Base-by-base conservation (phyloP, 1,140 invertebrate genomes). In the Drepana arcuata region DNA sequence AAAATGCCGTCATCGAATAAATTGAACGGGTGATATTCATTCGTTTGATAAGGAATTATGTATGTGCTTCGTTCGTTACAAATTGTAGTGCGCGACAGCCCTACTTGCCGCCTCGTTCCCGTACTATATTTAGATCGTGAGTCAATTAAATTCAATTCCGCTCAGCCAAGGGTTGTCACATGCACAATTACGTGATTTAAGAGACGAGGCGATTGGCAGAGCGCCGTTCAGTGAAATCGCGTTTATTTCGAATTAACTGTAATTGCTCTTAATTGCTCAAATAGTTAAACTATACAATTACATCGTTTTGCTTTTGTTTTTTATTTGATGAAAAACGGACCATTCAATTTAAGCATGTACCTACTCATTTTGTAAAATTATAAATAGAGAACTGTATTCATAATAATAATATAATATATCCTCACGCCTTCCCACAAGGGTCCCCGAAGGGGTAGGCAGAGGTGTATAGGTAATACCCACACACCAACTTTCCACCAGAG, bases 111-210 rank as follows among this genome's bases (percentile, higher is more conserved):
- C 18, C 18, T 21, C 9, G 9, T 21, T 21, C 35, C 47, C 37
- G 5, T 24, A 48, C 51, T 72, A 72, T 72, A 68, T 72, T 63
- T 72, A 72, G 61, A 45, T 25, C 44, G n/a, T 41, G 28, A 41
- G 46, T 69, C 64, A 71, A 71, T 72, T 72, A 70, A 61, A 64
- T 57, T 61, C 63, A 70, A 72, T 75, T 72, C 61, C 48, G 40
- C 41, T 39, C 10, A 33, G 33, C 41, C 23, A 46, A 52, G 58
- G 52, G 50, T 54, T 71, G 65, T 71, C 59, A 54, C 52, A 58
- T 41, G 30, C 32, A 52, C 67, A 69, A 69, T 75, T 62, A 61
- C 48, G 45, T 68, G 64, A 68, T 72, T 68, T 67, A 69, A 29
- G 48, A 57, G 36, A 39, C 48, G 29, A 46, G 27, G 30, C 32